Percentiles rank a stretch among this genome's conserved stretches.
These are phyloP conservation scores for Andrena marginata DNA, from an alignment of 2,888 invertebrate genomes.

Conservation along the genomic window DNA sequence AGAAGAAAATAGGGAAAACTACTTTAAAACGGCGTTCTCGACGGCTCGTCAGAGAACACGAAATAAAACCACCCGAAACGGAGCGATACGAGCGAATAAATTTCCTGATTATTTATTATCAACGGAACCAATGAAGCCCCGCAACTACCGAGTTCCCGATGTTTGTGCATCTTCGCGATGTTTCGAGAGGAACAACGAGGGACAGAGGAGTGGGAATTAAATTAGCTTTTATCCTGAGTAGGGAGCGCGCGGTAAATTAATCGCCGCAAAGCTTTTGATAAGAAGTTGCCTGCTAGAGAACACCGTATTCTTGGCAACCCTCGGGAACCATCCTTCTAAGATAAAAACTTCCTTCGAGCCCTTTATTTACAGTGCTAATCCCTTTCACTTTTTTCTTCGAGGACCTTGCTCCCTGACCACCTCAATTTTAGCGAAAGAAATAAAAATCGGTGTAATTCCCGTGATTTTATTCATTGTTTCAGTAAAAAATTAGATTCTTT, in stretches of 20 bases:
- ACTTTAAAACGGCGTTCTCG: slow-evolving; percentile 18
- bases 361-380: slow-evolving; percentile 24
- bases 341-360: slow-evolving; percentile 35
- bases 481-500: not conserved
- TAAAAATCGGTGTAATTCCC: not conserved
- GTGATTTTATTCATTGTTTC: not conserved
- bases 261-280: slow-evolving; percentile 60
- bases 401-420: no score
- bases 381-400: not conserved
- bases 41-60: not conserved
- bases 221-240: slow-evolving; percentile 61
- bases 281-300: slow-evolving; percentile 36
- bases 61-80: not conserved
- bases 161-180: slow-evolving; percentile 22
- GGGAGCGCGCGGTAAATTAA: slow-evolving; percentile 62
- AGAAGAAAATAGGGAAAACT: slow-evolving; percentile 23
- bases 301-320: slow-evolving; percentile 38
- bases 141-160: slow-evolving; percentile 7
- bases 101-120: slow-evolving; percentile 32
- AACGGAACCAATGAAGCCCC: slow-evolving; percentile 10
- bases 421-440: not conserved
- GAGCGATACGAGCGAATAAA: slow-evolving; percentile 6
- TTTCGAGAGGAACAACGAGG: slow-evolving; percentile 14
- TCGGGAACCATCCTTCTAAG: slow-evolving; percentile 1
- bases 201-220: slow-evolving; percentile 70